Evolutionary conservation across 2,888 invertebrate species (phyloP), one percentile per base, ranked within the genome.

Genomic region (Leptinotarsa peninsularis): DNA sequence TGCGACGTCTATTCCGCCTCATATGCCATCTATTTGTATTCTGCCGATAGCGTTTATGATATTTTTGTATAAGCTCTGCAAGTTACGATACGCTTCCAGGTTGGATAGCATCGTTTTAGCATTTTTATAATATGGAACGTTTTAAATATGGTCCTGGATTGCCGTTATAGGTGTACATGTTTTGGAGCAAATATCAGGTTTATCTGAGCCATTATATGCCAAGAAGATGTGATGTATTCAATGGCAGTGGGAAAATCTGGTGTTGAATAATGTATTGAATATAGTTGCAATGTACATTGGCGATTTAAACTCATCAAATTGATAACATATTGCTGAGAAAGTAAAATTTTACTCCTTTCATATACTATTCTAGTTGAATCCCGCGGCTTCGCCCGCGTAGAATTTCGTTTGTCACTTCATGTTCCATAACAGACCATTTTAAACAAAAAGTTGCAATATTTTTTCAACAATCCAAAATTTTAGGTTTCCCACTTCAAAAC

Each of bases 91-190:
- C 58, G 49, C 76, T 73, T 69, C 66, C 63, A 54, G 63, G 43
- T 71, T 66, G 43, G 75, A 76, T 78, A 75, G 69, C 74, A 79
- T 79, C 74, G 67, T 67, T 75, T 60, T 72, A 75, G 72, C 68
- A 76, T 79, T 77, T 78, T 76, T 72, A 77, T 77, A 75, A 77
- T 77, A 75, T 74, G 43, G 72, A 74, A 72, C 77, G 74, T 72
- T 71, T 76, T 69, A 72, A 72, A 72, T 49, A 63, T 72, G 54
- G 49, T 69, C 72, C 69, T 72, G 68, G 60, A 72, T 72, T 56
- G 69, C 54, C 50, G 69, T 49, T 72, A 75, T 69, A 75, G 60
- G 49, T 69, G 72, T 63, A 63, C 63, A 63, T 63, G 63, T 63
- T 63, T 63, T 33, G 33, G 43, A 63, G 63, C 63, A 21, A 63